Evolutionary conservation across 2,797 vertebrate genomes (phyloP).

Genomic region (Takifugu rubripes): DNA sequence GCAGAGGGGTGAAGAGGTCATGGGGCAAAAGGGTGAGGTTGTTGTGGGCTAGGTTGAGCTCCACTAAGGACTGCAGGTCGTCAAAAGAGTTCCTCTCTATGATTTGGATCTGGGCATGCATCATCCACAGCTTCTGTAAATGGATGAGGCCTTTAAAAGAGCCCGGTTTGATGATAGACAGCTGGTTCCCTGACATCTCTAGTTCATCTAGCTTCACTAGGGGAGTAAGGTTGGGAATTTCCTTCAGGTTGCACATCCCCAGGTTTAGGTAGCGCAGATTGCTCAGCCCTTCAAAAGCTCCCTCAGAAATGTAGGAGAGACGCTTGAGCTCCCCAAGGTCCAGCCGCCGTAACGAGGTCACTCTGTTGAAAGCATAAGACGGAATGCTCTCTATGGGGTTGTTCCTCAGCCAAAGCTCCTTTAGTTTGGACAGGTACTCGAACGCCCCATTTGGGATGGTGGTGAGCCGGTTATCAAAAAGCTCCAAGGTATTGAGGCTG

Average conservation of each 20-base stretch:
- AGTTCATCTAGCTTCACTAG: slow-evolving; percentile 95
- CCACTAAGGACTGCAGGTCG: slow-evolving; percentile 96
- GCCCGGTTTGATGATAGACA: slow-evolving; percentile 90
- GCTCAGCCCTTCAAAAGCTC: slow-evolving; percentile 98
- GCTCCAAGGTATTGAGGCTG: slow-evolving; percentile 98
- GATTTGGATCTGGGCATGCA: slow-evolving; percentile 98
- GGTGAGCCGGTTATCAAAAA: slow-evolving; percentile 99
- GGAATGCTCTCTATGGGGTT: slow-evolving; percentile 99
- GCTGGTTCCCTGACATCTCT: slow-evolving; percentile 98
- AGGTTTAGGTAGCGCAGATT: slow-evolving; percentile 99
- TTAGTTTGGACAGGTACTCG: slow-evolving; percentile 98
- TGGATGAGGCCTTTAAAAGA: slow-evolving; percentile 98
- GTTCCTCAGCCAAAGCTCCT: slow-evolving; percentile 98
- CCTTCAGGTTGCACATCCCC: slow-evolving; percentile 99
- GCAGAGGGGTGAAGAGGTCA: slow-evolving; percentile 97
- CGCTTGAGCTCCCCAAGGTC: slow-evolving; percentile 97
- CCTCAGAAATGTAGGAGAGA: slow-evolving; percentile 98
- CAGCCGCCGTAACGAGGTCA: slow-evolving; percentile 92
- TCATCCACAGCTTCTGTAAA: slow-evolving; percentile 99
- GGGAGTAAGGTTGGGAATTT: slow-evolving; percentile 98
- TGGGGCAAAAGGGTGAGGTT: slow-evolving; percentile 98
- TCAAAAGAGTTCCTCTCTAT: slow-evolving; percentile 99
- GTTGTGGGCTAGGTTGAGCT: slow-evolving; percentile 98
- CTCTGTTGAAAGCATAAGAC: slow-evolving; percentile 98
- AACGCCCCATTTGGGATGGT: slow-evolving; percentile 99